Evolutionary conservation across 2,113 vertebrate genomes (phyloP).

Genomic region (Delphinus delphis): DNA sequence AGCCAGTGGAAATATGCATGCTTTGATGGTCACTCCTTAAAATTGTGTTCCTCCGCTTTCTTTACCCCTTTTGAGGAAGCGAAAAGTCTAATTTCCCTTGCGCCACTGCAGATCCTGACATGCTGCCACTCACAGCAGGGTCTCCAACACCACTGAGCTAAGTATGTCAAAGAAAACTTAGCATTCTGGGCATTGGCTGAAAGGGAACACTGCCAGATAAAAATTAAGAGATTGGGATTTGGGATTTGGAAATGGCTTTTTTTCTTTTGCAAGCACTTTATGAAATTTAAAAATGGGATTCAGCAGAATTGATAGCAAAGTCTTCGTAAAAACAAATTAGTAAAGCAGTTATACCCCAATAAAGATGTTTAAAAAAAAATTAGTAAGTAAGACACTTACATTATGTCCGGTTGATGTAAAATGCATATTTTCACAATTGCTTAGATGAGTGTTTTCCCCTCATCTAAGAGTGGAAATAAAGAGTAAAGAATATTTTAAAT

Average conservation of each 20-base stretch:
- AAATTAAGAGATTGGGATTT: neutral
- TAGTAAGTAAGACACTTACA: neutral
- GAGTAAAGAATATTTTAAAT: neutral
- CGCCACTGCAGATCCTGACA: neutral
- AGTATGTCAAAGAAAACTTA: neutral
- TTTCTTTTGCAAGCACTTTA: neutral
- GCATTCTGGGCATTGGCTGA: neutral
- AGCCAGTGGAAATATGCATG: neutral
- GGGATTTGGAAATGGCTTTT: neutral
- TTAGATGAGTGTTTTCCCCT: neutral
- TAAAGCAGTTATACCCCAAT: neutral
- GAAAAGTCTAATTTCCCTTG: neutral
- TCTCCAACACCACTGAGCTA: neutral
- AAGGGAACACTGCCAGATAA: neutral
- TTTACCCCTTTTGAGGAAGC: neutral
- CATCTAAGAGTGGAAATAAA: neutral
- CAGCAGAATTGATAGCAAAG: neutral
- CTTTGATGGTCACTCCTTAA: neutral
- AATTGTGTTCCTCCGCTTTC: neutral
- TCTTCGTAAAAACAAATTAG: neutral
- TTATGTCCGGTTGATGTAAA: neutral
- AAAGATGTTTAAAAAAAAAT: neutral
- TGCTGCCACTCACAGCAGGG: neutral
- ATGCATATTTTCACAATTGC: neutral
- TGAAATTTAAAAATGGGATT: slow-evolving; percentile 14